Evolutionary conservation across 2,797 vertebrate species (phyloP).

Genomic region (Sebastes taczanowskii): DNA sequence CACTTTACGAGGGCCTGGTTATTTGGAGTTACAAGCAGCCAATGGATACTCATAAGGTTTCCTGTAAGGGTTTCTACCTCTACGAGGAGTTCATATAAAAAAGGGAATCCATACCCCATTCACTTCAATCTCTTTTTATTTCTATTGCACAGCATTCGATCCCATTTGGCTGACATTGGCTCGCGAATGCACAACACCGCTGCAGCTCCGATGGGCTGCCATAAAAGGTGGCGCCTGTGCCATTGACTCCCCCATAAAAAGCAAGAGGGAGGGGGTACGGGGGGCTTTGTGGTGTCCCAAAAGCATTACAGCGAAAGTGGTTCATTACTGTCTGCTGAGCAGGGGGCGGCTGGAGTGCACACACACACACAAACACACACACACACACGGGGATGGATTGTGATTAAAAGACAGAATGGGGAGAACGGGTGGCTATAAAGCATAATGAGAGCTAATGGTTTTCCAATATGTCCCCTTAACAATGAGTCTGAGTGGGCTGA

Average conservation of each 20-base stretch:
- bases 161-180: constrained; percentile 53
- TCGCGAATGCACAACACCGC: constrained; percentile 48
- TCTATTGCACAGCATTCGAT: constrained; percentile 46
- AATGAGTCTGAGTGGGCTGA: constrained; percentile 66
- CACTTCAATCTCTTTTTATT: constrained; percentile 65
- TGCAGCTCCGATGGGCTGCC: constrained; percentile 44
- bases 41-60: constrained; percentile 37
- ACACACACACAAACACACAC: constrained; percentile 16
- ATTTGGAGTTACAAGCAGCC: constrained; percentile 52
- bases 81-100: constrained; percentile 41
- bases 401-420: constrained; percentile 71
- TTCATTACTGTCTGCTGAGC: constrained; percentile 64
- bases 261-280: not conserved
- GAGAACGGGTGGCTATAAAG: constrained; percentile 72
- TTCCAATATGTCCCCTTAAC: constrained; percentile 78
- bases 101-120: constrained; percentile 61
- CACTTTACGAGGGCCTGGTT: constrained; percentile 50
- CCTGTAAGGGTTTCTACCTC: constrained; percentile 39
- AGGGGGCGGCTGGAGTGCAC: not conserved
- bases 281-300: constrained; percentile 30
- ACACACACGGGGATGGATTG: constrained; percentile 37
- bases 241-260: constrained; percentile 65
- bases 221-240: constrained; percentile 66
- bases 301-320: constrained; percentile 65
- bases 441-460: constrained; percentile 81